These are phyloP conservation scores for Hyposmocoma kahamanoa DNA, from an alignment of 1,140 invertebrate genomes.

Conservation along the genomic window DNA sequence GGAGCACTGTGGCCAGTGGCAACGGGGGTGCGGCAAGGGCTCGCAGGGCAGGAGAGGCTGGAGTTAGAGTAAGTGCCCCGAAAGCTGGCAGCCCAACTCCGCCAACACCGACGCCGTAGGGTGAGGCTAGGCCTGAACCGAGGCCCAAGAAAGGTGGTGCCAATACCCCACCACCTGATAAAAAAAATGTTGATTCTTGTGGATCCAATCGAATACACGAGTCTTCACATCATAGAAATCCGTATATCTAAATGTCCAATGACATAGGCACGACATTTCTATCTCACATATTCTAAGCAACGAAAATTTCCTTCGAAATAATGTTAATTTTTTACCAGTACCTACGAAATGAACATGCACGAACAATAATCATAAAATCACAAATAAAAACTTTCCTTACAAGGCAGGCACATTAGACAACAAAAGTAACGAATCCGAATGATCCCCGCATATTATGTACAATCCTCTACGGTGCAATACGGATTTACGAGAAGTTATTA, in stretches of 20 bases:
- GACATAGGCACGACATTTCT: no score
- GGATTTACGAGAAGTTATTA: conserved; percentile 68
- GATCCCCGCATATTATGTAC: conserved; percentile 52
- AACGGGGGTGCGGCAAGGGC: conserved; percentile 77
- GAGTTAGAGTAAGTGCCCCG: conserved; percentile 82
- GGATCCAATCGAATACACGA: no score
- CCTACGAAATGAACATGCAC: no score
- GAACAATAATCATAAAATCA: no score
- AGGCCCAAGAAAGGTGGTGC: conserved; percentile 73
- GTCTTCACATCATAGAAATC: no score
- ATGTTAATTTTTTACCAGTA: no score
- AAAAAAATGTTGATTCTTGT: no score
- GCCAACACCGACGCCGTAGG: conserved; percentile 82
- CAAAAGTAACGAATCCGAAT: conserved; percentile 45
- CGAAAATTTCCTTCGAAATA: no score
- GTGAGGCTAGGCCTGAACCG: conserved; percentile 83
- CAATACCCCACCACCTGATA: conserved; percentile 66
- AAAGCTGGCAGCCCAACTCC: conserved; percentile 83
- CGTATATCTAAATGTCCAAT: no score
- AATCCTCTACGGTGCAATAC: conserved; percentile 62
- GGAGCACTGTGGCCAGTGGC: conserved; percentile 84
- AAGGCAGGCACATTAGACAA: no score
- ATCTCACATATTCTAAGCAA: no score
- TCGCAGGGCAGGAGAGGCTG: conserved; percentile 79
- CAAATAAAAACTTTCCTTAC: no score